phyloP scores from a whole-genome alignment of 2,113 vertebrate species.

The Meriones unguiculatus region DNA sequence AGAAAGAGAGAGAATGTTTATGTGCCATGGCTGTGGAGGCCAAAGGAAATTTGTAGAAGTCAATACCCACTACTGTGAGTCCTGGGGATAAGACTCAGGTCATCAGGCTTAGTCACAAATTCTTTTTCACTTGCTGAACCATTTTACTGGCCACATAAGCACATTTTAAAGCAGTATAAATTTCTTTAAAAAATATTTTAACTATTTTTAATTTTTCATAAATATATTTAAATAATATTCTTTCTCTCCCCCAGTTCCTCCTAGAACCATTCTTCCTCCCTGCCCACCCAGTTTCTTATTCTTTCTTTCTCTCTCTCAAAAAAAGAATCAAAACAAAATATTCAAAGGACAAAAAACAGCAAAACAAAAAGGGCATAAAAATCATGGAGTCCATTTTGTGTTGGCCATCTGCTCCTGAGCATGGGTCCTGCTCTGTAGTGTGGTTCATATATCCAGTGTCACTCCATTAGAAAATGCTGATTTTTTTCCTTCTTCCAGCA shows the following conservation, averaged over 20 bases:
- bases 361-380: not conserved
- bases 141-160: not conserved
- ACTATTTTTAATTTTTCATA: not conserved
- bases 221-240: not conserved
- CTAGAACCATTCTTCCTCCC: not conserved
- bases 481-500: not conserved
- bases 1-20: not conserved
- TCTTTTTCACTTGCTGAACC: not conserved
- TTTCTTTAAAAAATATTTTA: not conserved
- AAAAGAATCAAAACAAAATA: not conserved
- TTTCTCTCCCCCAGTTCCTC: not conserved
- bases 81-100: not conserved
- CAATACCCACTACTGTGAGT: not conserved
- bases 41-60: not conserved
- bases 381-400: not conserved
- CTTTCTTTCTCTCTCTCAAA: not conserved
- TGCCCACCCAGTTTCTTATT: not conserved
- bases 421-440: not conserved
- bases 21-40: not conserved
- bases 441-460: not conserved
- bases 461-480: not conserved
- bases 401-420: not conserved
- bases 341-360: not conserved
- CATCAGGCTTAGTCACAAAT: no score
- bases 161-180: not conserved